These are phyloP conservation scores for Dasypolia templi DNA, from an alignment of 2,888 invertebrate species.

Conservation along the genomic window DNA sequence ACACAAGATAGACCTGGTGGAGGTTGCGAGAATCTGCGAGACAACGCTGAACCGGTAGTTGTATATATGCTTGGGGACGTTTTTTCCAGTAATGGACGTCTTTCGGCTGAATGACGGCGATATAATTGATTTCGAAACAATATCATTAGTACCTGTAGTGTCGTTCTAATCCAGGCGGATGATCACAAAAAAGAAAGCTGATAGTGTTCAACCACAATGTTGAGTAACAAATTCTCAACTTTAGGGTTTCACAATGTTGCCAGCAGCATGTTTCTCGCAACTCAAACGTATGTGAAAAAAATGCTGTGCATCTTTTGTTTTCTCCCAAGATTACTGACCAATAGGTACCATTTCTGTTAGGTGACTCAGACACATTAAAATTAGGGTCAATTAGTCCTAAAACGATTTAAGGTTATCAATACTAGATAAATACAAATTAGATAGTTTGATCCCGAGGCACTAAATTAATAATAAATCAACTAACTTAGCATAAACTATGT, in stretches of 20 bases:
- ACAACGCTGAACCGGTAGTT: neutral
- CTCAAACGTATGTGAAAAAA: too few species aligned
- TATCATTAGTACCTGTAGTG: too few species aligned
- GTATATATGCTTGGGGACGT: neutral
- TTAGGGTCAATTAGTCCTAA: neutral
- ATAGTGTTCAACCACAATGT: too few species aligned
- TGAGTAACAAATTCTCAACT: too few species aligned
- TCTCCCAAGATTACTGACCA: too few species aligned
- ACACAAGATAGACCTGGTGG: neutral
- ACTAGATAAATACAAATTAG: neutral
- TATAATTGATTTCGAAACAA: too few species aligned
- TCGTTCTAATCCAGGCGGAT: too few species aligned
- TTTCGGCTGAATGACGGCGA: neutral
- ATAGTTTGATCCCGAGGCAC: conserved; percentile 10
- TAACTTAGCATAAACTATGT: neutral
- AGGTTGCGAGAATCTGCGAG: neutral
- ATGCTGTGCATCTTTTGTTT: too few species aligned
- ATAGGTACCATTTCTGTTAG: neutral
- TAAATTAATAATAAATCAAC: conserved; percentile 9
- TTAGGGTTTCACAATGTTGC: too few species aligned
- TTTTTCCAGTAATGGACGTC: neutral
- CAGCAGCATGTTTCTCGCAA: too few species aligned
- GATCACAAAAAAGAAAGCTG: too few species aligned
- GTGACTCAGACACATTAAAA: neutral
- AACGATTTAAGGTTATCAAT: neutral